A percentile compares a stretch with the other conserved stretches of the same genome.
Conservation (phyloP, 2,797 vertebrate species). For the Peromyscus aztecus region DNA sequence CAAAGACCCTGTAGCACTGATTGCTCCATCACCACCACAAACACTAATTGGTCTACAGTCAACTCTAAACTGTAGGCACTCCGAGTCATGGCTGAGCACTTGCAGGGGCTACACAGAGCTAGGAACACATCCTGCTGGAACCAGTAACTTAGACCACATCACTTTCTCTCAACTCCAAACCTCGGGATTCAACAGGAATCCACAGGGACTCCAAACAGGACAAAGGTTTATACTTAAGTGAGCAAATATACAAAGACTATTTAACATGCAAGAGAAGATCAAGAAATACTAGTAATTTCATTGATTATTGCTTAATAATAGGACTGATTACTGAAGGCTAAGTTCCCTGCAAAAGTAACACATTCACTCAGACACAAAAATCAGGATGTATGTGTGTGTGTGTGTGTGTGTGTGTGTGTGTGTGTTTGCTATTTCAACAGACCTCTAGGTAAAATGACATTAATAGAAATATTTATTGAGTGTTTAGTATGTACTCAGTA, state of each 20-base stretch:
- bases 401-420: too few relatives aligned
- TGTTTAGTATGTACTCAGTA: not conserved
- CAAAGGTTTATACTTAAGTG: not conserved
- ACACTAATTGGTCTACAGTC: not conserved
- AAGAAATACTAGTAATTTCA: conserved; percentile 2
- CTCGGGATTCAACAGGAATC: not conserved
- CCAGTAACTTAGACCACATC: not conserved
- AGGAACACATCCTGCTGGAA: not conserved
- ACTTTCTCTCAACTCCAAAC: not conserved
- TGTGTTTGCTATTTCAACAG: not conserved
- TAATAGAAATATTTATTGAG: not conserved
- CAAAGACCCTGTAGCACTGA: not conserved
- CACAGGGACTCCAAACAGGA: not conserved
- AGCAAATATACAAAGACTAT: not conserved
- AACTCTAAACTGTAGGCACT: not conserved
- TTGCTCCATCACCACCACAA: not conserved
- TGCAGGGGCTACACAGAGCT: not conserved
- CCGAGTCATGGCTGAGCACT: not conserved
- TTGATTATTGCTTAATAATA: not conserved
- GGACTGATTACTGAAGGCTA: not conserved
- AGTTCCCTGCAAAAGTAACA: not conserved
- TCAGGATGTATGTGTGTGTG: not conserved
- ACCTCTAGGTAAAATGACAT: conserved; percentile 4
- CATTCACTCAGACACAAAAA: not conserved
- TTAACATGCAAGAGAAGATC: not conserved